Base-by-base conservation (phyloP, 2,797 vertebrate species). In the Chaetophractus vellerosus region DNA sequence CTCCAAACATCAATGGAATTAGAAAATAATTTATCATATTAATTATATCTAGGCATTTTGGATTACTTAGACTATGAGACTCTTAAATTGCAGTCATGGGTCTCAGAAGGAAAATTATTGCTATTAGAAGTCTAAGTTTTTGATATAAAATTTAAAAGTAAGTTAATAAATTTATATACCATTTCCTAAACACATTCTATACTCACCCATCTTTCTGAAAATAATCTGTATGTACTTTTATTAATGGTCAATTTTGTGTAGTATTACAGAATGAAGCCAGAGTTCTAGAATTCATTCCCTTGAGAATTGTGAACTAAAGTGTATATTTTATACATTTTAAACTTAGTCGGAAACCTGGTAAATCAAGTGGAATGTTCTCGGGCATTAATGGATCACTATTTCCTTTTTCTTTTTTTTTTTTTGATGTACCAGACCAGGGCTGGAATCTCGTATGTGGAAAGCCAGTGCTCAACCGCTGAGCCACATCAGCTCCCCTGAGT, bases 141-240 rank as follows among this genome's bases (percentile, higher is more conserved):
- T 79, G 33, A 63, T 26, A 31, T 6, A 75, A 78, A 85, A 63
- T 88, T 85, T 41, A 85, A 33, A 90, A 66, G 36, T 38, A 1
- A 71, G 81, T 23, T 24, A 80, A 72, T n/a, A 95, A 50, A 80
- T 36, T 38, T 33, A 36, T 3, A 19, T 38, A 69, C 84, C 48
- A 91, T 41, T 89, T 38, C 28, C 18, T 78, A 38, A 88, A 92
- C 93, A 72, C 9, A 69, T 71, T 91, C 31, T 69, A 71, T 31
- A 80, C 33, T 81, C 36, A 89, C 12, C 7, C 1, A 82, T 68
- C 41, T 94, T 87, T 86, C 86, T 91, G 19, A 94, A 88, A 93
- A 86, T 15, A 69, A 63, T 33, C 41, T 36, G 63, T 24, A 64
- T 0, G 10, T 50, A 45, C 48, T 91, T 92, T 76, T 28, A 41